These are phyloP conservation scores for Aporrectodea caliginosa DNA, from an alignment of 1,140 invertebrate genomes.

Conservation along the genomic window DNA sequence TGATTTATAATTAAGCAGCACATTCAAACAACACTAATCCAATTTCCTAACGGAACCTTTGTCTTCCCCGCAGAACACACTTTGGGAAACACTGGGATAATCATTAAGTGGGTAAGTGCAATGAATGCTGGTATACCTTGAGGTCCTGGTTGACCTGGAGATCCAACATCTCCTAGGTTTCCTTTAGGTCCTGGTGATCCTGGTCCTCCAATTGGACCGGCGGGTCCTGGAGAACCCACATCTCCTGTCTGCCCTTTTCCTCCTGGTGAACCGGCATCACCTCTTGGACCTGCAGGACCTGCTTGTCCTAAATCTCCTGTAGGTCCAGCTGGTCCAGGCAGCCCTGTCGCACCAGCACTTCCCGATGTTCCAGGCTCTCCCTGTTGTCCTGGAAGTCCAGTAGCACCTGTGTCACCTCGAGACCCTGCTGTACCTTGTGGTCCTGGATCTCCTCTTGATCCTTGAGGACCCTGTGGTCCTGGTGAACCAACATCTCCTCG, in stretches of 20 bases:
- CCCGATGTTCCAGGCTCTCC: constrained; percentile 39
- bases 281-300: constrained; percentile 61
- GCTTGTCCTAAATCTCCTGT: constrained; percentile 19
- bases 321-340: constrained; percentile 10
- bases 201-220: constrained; percentile 26
- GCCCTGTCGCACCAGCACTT: constrained; percentile 68
- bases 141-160: constrained; percentile 31
- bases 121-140: constrained; percentile 19
- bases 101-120: too few relatives aligned
- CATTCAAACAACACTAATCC: too few relatives aligned
- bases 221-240: constrained; percentile 23
- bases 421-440: constrained; percentile 9
- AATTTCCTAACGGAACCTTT: too few relatives aligned
- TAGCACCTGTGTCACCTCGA: constrained; percentile 10
- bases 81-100: too few relatives aligned
- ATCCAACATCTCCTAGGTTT: constrained; percentile 32
- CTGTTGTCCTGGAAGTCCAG: constrained; percentile 6
- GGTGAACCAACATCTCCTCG: constrained; percentile 15
- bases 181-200: constrained; percentile 32
- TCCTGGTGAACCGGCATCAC: constrained; percentile 38
- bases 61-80: too few relatives aligned
- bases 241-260: not conserved
- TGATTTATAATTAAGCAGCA: too few relatives aligned
- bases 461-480: constrained; percentile 9
- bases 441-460: constrained; percentile 16